Conservation (phyloP, 1,140 invertebrate species). For the Nautilus pompilius region DNA sequence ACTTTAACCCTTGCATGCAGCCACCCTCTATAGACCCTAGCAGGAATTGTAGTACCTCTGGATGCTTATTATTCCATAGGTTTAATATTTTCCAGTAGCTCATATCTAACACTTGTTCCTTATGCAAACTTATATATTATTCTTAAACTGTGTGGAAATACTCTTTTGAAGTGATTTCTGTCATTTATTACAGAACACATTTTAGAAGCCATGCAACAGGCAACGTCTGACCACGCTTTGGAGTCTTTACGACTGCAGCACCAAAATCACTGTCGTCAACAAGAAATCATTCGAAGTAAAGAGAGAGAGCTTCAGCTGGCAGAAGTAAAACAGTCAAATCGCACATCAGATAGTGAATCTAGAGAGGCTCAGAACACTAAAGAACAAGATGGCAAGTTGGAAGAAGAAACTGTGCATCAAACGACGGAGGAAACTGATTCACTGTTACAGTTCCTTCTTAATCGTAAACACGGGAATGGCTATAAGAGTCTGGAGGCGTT, state of each 20-base stretch:
- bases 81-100: no score
- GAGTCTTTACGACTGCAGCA: slow-evolving; percentile 32
- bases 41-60: no score
- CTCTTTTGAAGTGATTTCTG: no score
- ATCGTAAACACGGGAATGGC: slow-evolving; percentile 8
- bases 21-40: no score
- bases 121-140: no score
- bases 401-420: slow-evolving; percentile 16
- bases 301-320: not conserved
- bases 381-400: not conserved
- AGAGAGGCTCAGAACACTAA: not conserved
- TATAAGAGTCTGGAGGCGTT: not conserved
- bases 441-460: slow-evolving; percentile 19
- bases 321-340: slow-evolving; percentile 5
- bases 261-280: slow-evolving; percentile 21
- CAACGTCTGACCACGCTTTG: slow-evolving; percentile 17
- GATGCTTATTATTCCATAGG: no score
- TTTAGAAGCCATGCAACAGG: slow-evolving; percentile 23
- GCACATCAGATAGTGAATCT: not conserved
- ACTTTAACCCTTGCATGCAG: no score
- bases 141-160: no score
- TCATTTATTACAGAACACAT: slow-evolving; percentile 27
- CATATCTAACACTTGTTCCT: no score
- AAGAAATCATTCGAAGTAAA: slow-evolving; percentile 9
- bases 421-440: slow-evolving; percentile 30